phyloP scores from a whole-genome alignment of 2,113 vertebrate species.

The Cyanoramphus novaezelandiae region DNA sequence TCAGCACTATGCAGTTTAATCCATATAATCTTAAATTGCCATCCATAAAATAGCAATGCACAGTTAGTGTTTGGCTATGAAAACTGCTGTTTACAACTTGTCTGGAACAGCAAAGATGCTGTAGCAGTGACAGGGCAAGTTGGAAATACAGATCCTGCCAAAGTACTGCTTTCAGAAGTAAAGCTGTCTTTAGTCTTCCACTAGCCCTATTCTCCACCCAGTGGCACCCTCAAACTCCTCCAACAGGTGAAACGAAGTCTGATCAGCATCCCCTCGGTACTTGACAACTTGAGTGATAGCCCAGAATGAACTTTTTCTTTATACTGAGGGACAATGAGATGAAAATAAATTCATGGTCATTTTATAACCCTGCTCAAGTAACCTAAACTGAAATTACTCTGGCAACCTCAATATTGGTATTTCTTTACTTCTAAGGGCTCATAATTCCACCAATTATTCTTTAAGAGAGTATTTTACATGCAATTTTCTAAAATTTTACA shows the following conservation, averaged over 20 bases:
- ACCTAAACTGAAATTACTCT: neutral
- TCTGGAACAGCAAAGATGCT: neutral
- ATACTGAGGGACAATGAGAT: neutral
- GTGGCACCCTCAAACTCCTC: neutral
- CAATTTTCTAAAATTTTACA: neutral
- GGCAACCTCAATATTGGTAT: neutral
- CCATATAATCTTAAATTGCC: neutral
- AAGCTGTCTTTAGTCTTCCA: neutral
- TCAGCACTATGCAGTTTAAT: neutral
- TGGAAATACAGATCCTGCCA: neutral
- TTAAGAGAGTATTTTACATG: neutral
- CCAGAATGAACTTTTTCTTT: neutral
- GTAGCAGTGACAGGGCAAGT: neutral
- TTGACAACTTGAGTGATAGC: neutral
- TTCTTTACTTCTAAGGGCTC: neutral
- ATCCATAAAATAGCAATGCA: neutral
- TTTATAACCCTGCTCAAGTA: neutral
- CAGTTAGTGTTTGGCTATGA: neutral
- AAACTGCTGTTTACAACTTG: neutral
- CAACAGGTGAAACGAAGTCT: neutral
- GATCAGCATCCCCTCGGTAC: fast-evolving
- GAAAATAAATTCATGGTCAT: neutral
- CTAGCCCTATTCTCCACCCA: neutral
- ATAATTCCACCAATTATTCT: neutral
- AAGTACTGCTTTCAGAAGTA: neutral